Evolutionary conservation across 2,888 invertebrate genomes (phyloP), one percentile per base, ranked within the genome.

Genomic region (Tridacna gigas): DNA sequence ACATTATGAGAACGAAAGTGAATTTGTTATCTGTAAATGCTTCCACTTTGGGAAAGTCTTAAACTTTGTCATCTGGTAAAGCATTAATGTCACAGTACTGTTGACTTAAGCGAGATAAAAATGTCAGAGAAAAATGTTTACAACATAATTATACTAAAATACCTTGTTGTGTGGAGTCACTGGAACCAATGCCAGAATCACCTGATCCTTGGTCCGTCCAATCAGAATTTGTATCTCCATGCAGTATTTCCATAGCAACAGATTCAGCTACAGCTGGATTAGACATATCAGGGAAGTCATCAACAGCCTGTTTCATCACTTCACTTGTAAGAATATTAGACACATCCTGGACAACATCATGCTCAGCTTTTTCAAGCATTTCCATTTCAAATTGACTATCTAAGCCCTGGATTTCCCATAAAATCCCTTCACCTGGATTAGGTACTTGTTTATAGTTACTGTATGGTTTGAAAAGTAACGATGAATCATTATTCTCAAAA

Each of bases 271-370:
- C 65, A 18, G 60, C 61, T 0, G 84, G 83, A 66, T 86, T 86
- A 0, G 61, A 79, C 67, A 88, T 66, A 77, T 82, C 86, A 37
- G 83, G 90, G 80, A 91, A 92, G 11, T 83, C 86, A 26, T 92
- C 91, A 65, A 93, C 77, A n/a, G 91, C 93, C 26, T 88, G 84
- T 63, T 91, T 86, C 60, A 93, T 92, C 22, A 93, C 83, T n/a
- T 93, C 91, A 48, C 82, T 87, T 45, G 92, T 89, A 22, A 92
- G 51, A 22, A 47, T 65, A 65, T 22, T 47, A 25, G 79, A 61
- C 22, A 71, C 9, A 51, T 71, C 25, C 26, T 71, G 51, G 13
- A 25, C 71, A 71, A 71, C 51, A 22, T 71, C 71, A 22, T 48
- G 9, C 9, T 71, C 51, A 22, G 47, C 51, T 4, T 9, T 71